phyloP scores from a whole-genome alignment of 2,888 invertebrate genomes.

The Pyrocoelia pectoralis region DNA sequence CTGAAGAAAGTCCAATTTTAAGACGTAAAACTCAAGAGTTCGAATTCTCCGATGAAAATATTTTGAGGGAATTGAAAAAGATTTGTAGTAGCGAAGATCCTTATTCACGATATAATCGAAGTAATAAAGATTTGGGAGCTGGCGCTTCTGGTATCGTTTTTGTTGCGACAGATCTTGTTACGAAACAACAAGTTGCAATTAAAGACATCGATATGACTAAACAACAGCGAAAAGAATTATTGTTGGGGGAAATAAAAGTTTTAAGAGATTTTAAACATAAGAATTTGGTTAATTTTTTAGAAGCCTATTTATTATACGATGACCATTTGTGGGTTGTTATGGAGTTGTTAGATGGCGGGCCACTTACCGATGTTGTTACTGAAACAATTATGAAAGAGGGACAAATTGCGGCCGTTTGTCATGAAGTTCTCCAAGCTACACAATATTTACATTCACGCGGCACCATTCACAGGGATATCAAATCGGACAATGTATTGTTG shows the following conservation, averaged over 20 bases:
- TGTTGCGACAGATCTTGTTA: constrained; percentile 81
- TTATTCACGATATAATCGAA: constrained; percentile 77
- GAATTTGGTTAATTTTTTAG: constrained; percentile 94
- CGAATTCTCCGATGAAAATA: constrained; percentile 74
- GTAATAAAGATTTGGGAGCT: constrained; percentile 84
- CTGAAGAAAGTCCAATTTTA: constrained; percentile 64
- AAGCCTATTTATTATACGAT: constrained; percentile 84
- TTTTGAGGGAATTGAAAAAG: constrained; percentile 72
- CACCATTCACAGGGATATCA: constrained; percentile 94
- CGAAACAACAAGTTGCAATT: constrained; percentile 84
- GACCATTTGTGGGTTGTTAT: constrained; percentile 97
- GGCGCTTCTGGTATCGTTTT: constrained; percentile 95
- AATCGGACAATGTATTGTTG: constrained; percentile 95
- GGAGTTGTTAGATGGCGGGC: constrained; percentile 95
- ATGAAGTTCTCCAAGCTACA: constrained; percentile 88
- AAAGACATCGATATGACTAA: constrained; percentile 95
- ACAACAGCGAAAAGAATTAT: constrained; percentile 95
- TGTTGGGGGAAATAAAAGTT: constrained; percentile 93
- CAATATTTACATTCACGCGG: constrained; percentile 89
- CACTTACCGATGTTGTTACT: constrained; percentile 95
- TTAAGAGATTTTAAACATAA: constrained; percentile 91
- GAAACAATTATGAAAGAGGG: constrained; percentile 97
- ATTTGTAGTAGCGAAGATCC: constrained; percentile 89
- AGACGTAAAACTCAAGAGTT: constrained; percentile 59
- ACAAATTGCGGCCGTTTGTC: constrained; percentile 94